These are phyloP conservation scores for Zaprionus africanus DNA, from an alignment of 1,140 invertebrate species.

Conservation along the genomic window DNA sequence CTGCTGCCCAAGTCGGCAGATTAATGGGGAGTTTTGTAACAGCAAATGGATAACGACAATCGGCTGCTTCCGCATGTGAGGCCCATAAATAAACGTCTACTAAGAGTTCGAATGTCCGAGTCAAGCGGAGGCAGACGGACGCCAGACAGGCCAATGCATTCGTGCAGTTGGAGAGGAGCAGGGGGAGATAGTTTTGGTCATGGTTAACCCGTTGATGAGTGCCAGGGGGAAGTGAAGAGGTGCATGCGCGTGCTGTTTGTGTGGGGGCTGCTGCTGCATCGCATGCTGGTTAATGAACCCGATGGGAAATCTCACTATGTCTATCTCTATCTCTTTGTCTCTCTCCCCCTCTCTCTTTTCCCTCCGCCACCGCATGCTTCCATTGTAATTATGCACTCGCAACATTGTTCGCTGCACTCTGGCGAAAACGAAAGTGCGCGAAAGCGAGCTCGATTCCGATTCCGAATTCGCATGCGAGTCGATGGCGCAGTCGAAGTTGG, in stretches of 20 bases:
- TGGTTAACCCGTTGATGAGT: slow-evolving; percentile 1
- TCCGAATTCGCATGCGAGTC: slow-evolving; percentile 29
- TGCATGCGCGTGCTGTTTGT: background rate
- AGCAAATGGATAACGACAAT: slow-evolving; percentile 41
- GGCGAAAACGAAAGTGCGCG: slow-evolving; percentile 77
- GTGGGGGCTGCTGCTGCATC: slow-evolving; percentile 26
- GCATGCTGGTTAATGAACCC: slow-evolving; percentile 70
- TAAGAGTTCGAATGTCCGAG: slow-evolving; percentile 20
- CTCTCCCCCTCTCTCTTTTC: too few relatives aligned
- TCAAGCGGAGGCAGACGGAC: slow-evolving; percentile 13
- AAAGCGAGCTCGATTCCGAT: slow-evolving; percentile 39
- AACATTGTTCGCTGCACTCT: slow-evolving; percentile 45
- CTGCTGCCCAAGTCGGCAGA: slow-evolving; percentile 35
- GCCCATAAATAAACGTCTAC: slow-evolving; percentile 61
- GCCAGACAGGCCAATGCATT: slow-evolving; percentile 5
- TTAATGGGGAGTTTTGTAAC: slow-evolving; percentile 58
- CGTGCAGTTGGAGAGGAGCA: slow-evolving; percentile 3
- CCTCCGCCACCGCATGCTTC: slow-evolving; percentile 53
- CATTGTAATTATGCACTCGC: slow-evolving; percentile 74
- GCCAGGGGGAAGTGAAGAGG: background rate
- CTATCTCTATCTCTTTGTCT: too few relatives aligned
- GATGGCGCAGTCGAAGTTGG: slow-evolving; percentile 28
- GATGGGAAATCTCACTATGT: slow-evolving; percentile 32
- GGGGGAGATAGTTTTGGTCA: background rate
- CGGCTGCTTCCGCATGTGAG: slow-evolving; percentile 71